Base-by-base conservation (phyloP, 2,888 invertebrate species). In the Phyto melanocephala region DNA sequence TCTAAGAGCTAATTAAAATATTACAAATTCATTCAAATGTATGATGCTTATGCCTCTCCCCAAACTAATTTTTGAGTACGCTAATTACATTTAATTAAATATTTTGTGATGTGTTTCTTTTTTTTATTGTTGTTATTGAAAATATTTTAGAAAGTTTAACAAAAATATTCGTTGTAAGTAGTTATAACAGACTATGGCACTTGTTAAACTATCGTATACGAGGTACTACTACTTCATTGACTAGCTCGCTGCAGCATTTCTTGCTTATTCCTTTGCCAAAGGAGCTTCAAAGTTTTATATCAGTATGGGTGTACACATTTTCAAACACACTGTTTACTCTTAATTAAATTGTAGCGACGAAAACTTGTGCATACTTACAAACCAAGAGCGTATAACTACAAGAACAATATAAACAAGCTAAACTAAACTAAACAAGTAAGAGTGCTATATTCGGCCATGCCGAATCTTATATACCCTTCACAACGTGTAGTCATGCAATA, bases 261-360 rank as follows among this genome's bases (percentile, higher is more conserved):
- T 52, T 28, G 28, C 24, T 7, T 24, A 6, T 37, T 60, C 35
- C 58, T 60, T 2, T 56, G 7, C n/a, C 28, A 60, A 71, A 71
- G 33, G 20, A 42, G 62, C 28, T 54, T 33, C 52, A 54, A 54
- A 20, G 24, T 50, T 3, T 28, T 6, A 28, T 28, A 6, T 6
- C 28, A 6, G 28, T 28, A 28, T 28, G 3, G 3, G 28, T 28
- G 6, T 28, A 6, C 6, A 28, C 6, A 40, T 50, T 47, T 50
- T 24, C 42, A 20, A 67, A 47, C 37, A 56, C 28, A 40, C 60
- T 60, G 62, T 74, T 74, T 68, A 35, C 37, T 74, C 62, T 74
- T 63, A 80, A 74, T 75, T 75, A 80, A 63, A 75, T 75, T 63
- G 37, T 50, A 42, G 50, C 56, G 45, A 70, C 37, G 56, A 54